phyloP scores from a whole-genome alignment of 2,113 vertebrate species.

The Eulemur rufifrons region DNA sequence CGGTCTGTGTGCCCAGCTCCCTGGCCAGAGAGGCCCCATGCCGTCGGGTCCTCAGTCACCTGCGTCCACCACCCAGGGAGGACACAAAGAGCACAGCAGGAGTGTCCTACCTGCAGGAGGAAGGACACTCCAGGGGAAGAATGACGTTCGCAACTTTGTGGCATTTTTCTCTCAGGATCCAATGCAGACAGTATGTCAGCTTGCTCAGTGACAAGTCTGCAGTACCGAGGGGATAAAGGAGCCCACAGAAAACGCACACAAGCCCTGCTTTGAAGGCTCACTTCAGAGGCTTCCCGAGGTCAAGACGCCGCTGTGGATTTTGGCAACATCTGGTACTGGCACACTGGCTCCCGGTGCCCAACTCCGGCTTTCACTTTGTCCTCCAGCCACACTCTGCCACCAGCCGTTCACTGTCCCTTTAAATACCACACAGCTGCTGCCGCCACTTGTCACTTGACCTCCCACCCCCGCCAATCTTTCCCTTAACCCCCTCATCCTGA shows the following conservation, averaged over 20 bases:
- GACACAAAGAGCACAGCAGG: not conserved
- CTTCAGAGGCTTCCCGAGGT: accelerated
- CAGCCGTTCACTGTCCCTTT: not conserved
- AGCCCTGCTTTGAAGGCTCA: not conserved
- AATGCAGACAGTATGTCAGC: not conserved
- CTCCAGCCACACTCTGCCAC: not conserved
- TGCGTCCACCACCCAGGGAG: not conserved
- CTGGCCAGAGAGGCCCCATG: not conserved
- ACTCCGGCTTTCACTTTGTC: not conserved
- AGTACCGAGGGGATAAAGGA: not conserved
- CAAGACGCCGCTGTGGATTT: not conserved
- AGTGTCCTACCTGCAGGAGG: not conserved
- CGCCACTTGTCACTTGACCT: too few species aligned
- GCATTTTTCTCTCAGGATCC: not conserved
- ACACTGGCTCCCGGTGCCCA: too few species aligned
- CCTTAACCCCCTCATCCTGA: not conserved
- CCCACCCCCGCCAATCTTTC: too few species aligned
- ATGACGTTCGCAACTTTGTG: not conserved
- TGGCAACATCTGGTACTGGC: not conserved
- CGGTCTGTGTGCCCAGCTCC: not conserved
- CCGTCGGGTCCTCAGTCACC: not conserved
- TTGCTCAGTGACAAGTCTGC: not conserved
- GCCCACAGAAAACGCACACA: not conserved
- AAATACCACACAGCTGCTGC: not conserved
- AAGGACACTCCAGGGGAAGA: not conserved